Evolutionary conservation across 2,113 vertebrate genomes (phyloP).

Genomic region (Dermatemys mawii): DNA sequence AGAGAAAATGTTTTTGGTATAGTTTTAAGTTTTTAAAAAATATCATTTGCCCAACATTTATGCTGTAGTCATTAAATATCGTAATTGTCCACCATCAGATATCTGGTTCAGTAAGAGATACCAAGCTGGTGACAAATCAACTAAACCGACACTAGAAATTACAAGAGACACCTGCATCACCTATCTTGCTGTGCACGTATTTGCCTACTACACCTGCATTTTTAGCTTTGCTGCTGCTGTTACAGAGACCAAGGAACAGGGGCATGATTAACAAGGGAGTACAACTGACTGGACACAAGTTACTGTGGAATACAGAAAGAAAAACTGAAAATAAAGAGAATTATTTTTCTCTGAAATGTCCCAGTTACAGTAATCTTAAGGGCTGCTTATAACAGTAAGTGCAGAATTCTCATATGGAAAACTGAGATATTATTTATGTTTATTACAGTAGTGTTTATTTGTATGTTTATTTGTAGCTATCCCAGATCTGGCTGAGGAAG

Average conservation of each 20-base stretch:
- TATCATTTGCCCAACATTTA: neutral
- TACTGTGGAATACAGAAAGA: neutral
- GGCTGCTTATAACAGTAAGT: neutral
- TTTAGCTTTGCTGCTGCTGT: neutral
- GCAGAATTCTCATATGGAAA: neutral
- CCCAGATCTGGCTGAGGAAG: neutral
- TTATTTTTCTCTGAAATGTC: neutral
- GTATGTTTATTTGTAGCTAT: neutral
- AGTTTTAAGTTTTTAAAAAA: neutral
- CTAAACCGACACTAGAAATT: neutral
- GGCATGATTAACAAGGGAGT: neutral
- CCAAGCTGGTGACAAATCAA: neutral
- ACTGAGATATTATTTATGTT: neutral
- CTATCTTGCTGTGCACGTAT: neutral
- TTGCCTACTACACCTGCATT: neutral
- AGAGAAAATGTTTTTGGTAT: neutral
- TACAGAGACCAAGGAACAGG: neutral
- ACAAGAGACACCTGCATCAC: neutral
- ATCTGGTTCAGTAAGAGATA: neutral
- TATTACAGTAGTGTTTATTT: neutral
- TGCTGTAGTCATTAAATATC: neutral
- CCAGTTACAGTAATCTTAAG: neutral
- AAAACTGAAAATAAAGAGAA: neutral
- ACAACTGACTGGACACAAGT: neutral
- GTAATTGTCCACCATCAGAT: fast-evolving